A percentile compares a stretch with the other conserved stretches of the same genome.
These are phyloP conservation scores for Toxonevra muliebris DNA, from an alignment of 2,888 invertebrate species.

Conservation along the genomic window DNA sequence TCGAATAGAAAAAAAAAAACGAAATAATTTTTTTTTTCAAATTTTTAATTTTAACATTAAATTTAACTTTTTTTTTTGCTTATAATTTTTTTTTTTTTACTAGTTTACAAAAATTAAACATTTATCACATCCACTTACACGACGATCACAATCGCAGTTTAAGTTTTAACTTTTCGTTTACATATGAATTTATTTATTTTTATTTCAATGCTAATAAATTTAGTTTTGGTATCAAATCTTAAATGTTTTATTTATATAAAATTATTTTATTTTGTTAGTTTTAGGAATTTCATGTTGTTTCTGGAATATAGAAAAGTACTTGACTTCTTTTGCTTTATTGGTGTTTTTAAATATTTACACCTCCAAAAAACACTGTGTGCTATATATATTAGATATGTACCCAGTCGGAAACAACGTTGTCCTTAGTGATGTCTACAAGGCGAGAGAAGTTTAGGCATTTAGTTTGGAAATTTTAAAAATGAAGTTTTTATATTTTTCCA, in stretches of 20 bases:
- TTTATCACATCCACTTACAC: conserved; percentile 64
- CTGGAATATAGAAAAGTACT: conserved; percentile 45
- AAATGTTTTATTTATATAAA: background rate
- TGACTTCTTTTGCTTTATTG: background rate
- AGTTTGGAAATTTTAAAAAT: too few species aligned
- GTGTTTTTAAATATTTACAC: background rate
- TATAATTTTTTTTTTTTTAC: conserved; percentile 29
- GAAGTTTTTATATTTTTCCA: too few species aligned
- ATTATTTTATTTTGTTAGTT: conserved; percentile 39
- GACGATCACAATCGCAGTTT: conserved; percentile 52
- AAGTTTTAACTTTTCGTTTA: conserved; percentile 28
- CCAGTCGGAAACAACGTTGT: too few species aligned
- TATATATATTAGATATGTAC: too few species aligned
- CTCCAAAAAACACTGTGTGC: background rate
- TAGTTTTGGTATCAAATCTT: conserved; percentile 37
- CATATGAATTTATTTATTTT: conserved; percentile 34
- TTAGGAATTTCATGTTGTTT: conserved; percentile 57
- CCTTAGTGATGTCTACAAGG: too few species aligned
- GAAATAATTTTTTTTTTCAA: background rate
- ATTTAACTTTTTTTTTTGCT: background rate
- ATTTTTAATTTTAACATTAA: background rate
- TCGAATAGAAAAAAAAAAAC: background rate
- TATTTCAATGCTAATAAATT: conserved; percentile 36
- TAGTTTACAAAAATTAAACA: conserved; percentile 52
- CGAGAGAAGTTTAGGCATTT: too few species aligned